Evolutionary conservation across 2,113 vertebrate genomes (phyloP).

Genomic region (Taxidea taxus): DNA sequence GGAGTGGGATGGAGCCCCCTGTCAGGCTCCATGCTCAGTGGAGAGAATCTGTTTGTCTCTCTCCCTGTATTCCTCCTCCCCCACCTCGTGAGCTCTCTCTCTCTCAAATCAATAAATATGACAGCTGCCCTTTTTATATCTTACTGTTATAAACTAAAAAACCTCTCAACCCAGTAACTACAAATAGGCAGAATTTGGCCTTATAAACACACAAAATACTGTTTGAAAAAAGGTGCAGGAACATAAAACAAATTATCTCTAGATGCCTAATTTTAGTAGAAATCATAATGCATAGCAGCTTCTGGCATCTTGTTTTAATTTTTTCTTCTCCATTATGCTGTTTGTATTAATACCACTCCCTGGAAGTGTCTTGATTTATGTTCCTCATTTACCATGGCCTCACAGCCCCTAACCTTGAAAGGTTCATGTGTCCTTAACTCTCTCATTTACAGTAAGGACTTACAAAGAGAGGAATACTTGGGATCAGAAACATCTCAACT

Average conservation of each 20-base stretch:
- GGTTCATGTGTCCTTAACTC: background rate
- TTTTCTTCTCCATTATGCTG: background rate
- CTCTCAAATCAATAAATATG: background rate
- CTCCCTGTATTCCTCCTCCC: background rate
- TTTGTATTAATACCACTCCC: background rate
- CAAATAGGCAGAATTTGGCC: background rate
- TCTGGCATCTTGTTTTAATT: background rate
- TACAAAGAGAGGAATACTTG: background rate
- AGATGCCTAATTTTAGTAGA: background rate
- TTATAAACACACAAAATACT: background rate
- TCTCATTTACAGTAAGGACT: background rate
- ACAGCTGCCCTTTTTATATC: background rate
- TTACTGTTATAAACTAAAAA: background rate
- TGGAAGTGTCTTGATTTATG: background rate
- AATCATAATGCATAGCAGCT: background rate
- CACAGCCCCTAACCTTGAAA: background rate
- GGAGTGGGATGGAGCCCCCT: background rate
- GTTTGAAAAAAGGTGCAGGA: background rate
- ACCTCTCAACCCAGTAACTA: background rate
- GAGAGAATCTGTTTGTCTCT: background rate
- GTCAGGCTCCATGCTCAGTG: background rate
- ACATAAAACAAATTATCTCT: background rate
- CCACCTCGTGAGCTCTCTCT: rapidly evolving
- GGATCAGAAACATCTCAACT: constrained; percentile 28
- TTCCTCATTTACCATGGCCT: background rate